phyloP scores from a whole-genome alignment of 2,888 invertebrate species.

The Polyommatus icarus region DNA sequence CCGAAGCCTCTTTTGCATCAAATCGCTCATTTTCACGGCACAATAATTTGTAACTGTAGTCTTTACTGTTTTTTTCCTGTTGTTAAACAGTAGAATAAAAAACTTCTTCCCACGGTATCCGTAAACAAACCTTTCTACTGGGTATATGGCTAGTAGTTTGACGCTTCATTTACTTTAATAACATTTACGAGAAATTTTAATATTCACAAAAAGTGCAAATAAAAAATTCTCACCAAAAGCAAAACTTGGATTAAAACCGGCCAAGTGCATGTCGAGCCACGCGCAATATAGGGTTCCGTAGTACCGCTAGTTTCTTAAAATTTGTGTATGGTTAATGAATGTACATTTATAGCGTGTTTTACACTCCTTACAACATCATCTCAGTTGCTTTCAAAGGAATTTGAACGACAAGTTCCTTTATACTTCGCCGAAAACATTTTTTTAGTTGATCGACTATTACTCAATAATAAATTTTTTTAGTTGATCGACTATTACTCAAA shows the following conservation, averaged over 20 bases:
- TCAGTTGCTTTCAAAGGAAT: too few relatives aligned
- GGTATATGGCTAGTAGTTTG: constrained; percentile 1
- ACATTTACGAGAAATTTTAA: background rate
- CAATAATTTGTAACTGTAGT: constrained; percentile 76
- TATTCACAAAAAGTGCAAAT: background rate
- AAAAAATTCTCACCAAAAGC: constrained; percentile 5
- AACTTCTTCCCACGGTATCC: constrained; percentile 71
- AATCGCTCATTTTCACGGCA: constrained; percentile 77
- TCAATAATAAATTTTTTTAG: too few relatives aligned
- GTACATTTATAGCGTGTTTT: too few relatives aligned
- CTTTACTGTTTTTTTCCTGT: constrained; percentile 64
- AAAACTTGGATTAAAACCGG: background rate
- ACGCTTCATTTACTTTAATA: constrained; percentile 10
- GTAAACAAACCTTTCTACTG: constrained; percentile 68
- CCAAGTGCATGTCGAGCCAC: too few relatives aligned
- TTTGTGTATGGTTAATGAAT: too few relatives aligned
- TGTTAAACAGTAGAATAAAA: constrained; percentile 48
- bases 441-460: too few relatives aligned
- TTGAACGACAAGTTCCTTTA: too few relatives aligned
- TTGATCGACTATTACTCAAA: too few relatives aligned
- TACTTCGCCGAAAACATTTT: too few relatives aligned
- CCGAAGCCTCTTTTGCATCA: constrained; percentile 72
- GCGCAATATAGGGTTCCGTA: too few relatives aligned
- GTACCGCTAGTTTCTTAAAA: too few relatives aligned
- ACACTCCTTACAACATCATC: too few relatives aligned